Evolutionary conservation across 2,888 invertebrate species (phyloP).

Genomic region (Tiphia femorata): DNA sequence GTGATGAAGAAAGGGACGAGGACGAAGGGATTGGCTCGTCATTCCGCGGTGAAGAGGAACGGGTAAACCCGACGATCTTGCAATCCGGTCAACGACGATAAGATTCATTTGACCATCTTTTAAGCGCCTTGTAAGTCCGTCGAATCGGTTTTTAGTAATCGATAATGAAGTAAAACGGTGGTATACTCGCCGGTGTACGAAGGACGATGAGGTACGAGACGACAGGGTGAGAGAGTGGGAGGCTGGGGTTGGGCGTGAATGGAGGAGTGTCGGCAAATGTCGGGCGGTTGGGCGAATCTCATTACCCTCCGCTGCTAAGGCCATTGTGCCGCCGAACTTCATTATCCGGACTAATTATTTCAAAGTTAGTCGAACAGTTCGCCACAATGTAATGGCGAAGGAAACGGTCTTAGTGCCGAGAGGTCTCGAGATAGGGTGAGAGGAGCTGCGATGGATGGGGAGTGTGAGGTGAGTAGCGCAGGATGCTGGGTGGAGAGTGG

Average conservation of each 20-base stretch:
- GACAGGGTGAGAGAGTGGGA: not conserved
- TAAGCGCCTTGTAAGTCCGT: slow-evolving; percentile 29
- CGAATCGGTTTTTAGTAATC: slow-evolving; percentile 50
- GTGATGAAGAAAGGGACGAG: no score
- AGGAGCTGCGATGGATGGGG: not conserved
- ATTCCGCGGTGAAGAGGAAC: no score
- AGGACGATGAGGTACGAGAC: slow-evolving; percentile 8
- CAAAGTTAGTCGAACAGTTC: slow-evolving; percentile 64
- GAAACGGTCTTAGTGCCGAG: slow-evolving; percentile 52
- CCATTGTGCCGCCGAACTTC: slow-evolving; percentile 62
- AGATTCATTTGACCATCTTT: slow-evolving; percentile 35
- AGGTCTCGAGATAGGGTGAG: slow-evolving; percentile 35
- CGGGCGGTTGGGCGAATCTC: slow-evolving; percentile 59
- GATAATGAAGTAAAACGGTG: slow-evolving; percentile 53
- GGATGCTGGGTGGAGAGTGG: not conserved
- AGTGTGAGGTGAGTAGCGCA: not conserved
- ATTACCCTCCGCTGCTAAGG: slow-evolving; percentile 53
- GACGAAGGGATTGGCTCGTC: no score
- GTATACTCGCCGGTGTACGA: slow-evolving; percentile 26
- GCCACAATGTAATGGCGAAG: slow-evolving; percentile 62
- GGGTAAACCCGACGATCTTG: slow-evolving; percentile 18
- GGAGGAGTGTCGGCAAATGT: slow-evolving; percentile 21
- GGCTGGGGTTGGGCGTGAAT: slow-evolving; percentile 13
- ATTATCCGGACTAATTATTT: slow-evolving; percentile 66
- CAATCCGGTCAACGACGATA: slow-evolving; percentile 28